Evolutionary conservation across 2,113 vertebrate genomes (phyloP).

Genomic region (Istiophorus platypterus): DNA sequence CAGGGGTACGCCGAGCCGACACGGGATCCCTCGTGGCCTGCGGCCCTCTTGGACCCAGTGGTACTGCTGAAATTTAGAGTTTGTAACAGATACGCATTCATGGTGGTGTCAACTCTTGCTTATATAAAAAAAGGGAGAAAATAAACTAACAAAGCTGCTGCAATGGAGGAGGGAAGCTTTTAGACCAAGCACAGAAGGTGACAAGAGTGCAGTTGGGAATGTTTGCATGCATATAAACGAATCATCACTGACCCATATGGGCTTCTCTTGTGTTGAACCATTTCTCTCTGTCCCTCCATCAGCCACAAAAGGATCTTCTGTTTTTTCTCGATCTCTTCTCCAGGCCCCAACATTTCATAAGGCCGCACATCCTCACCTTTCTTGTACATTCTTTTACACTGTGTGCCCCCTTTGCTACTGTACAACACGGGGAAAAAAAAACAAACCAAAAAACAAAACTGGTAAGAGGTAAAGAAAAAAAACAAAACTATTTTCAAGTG

Average conservation of each 20-base stretch:
- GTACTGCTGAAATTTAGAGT: conserved; percentile 75
- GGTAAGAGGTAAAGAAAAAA: background rate
- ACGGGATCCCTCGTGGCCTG: conserved; percentile 83
- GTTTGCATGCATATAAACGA: background rate
- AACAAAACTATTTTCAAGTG: fast-evolving
- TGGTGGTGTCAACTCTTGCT: background rate
- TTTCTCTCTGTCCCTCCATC: conserved; percentile 92
- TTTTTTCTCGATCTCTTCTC: conserved; percentile 90
- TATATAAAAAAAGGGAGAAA: background rate
- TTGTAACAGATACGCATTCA: background rate
- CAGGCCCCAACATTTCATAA: conserved; percentile 82
- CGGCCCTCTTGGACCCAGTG: conserved; percentile 86
- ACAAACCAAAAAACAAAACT: background rate
- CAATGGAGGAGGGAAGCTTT: too few species aligned
- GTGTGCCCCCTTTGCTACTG: conserved; percentile 85
- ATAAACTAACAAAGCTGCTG: background rate
- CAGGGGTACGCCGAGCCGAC: conserved; percentile 85
- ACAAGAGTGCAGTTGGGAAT: background rate
- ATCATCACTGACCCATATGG: conserved; percentile 87
- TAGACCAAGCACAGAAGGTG: background rate
- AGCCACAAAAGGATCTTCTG: conserved; percentile 98
- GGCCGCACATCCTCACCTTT: conserved; percentile 82
- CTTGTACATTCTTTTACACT: conserved; percentile 85
- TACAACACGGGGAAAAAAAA: background rate
- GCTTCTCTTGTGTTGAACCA: conserved; percentile 91